Evolutionary conservation across 2,888 invertebrate species (phyloP), one percentile per base, ranked within the genome.

Genomic region (Drosophila parthenogenetica): DNA sequence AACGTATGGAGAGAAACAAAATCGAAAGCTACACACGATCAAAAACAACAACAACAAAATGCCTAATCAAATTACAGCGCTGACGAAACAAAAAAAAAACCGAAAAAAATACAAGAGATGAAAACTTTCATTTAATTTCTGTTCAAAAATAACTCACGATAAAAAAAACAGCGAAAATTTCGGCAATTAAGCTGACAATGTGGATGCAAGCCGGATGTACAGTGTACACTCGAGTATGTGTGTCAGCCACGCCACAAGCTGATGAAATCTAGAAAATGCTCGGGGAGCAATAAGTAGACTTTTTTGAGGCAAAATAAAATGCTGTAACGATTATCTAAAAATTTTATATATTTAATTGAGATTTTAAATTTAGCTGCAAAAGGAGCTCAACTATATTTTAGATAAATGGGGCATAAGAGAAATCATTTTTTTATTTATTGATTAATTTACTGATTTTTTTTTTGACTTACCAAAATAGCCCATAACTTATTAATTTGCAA

Each of bases 111-210:
- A 40, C n/a, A 3, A 11, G 35, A 29, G 5, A 48, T 19, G 61
- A 42, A 59, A 79, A 85, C 85, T 85, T 89, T 85, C 85, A 79
- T 85, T 89, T 79, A 81, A 73, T 73, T 79, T 73, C 66, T 57
- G 64, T 64, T 65, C 57, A 73, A 77, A 77, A 72, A 79, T 55
- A 43, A 43, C 61, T 19, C 63, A 71, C 73, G 32, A 11, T 81
- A 48, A 66, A 67, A 68, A 48, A 68, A 60, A 51, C 60, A 64
- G 53, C 65, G 61, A 53, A 35, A 43, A 43, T 16, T 35, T 43
- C 48, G 59, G 35, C 48, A 58, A 42, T 37, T 57, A 57, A 57
- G 37, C 45, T 46, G 57, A 25, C 61, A 73, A 58, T 68, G 46
- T 67, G 72, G 53, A 60, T 60, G 69, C 49, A 54, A 77, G 48